phyloP scores from a whole-genome alignment of 92 coral and sea anemone species.

The Actinostola sp. region DNA sequence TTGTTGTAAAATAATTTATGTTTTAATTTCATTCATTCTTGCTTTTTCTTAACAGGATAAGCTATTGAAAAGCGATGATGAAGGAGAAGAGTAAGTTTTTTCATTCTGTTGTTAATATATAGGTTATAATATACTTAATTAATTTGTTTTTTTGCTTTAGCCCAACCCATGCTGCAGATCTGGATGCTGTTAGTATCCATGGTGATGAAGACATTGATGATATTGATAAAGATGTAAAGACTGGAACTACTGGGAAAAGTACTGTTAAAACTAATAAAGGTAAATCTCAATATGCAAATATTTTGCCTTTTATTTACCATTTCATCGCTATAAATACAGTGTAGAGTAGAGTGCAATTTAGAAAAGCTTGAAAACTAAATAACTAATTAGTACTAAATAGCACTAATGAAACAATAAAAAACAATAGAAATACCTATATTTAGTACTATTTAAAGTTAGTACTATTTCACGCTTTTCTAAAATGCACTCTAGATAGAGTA shows the following conservation, averaged over 20 bases:
- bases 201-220: slow-evolving; percentile 96
- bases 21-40: neutral
- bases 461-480: no score
- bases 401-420: no score
- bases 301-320: no score
- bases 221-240: slow-evolving; percentile 88
- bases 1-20: neutral
- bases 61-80: slow-evolving; percentile 86
- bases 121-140: neutral
- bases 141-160: slow-evolving; percentile 1
- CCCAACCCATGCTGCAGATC: slow-evolving; percentile 50
- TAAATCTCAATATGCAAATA: neutral
- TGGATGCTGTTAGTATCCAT: slow-evolving; percentile 98
- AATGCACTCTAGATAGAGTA: no score
- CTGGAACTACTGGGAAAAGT: slow-evolving; percentile 46
- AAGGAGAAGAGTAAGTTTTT: slow-evolving; percentile 73
- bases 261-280: slow-evolving; percentile 38
- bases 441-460: no score
- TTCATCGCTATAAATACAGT: no score
- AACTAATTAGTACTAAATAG: no score
- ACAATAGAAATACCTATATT: no score
- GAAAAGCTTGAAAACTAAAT: no score
- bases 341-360: no score
- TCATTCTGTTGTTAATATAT: neutral
- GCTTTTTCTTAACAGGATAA: slow-evolving; percentile 51